Base-by-base conservation (phyloP, 2,888 invertebrate species). In the Notodonta dromedarius region DNA sequence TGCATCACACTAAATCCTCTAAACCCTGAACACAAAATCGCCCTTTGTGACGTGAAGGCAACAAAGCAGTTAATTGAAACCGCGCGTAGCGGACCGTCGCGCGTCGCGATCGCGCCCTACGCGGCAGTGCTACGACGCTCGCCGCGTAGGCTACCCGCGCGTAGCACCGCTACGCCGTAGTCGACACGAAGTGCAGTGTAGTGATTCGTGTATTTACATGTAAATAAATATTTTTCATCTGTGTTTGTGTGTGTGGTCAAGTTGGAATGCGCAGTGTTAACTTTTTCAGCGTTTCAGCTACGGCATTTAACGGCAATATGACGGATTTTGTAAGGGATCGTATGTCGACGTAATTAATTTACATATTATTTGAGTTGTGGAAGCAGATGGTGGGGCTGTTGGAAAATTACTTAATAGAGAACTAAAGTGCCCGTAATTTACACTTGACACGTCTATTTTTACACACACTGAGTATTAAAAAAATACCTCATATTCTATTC, bases 31-130 rank as follows among this genome's bases (percentile, higher is more conserved):
- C 65, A 71, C 76, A 77, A 80, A 87, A 84, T 79, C 79, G 77
- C 67, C 71, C 66, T 76, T 73, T 76, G 74, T 86, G 81, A 83
- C 81, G 83, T 76, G 78, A 80, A 85, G 74, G 87, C 89, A 89
- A 88, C 90, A 91, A 89, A 88, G 86, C 89, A 89, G 88, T 89
- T 91, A 89, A 92, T 91, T 91, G 90, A 88, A 89, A 90, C 82
- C 82, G 80, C 79, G 84, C 77, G 54, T 54, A 35, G 77, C 78
- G 79, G 73, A 70, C 70, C 66, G 69, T 73, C 76, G 75, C 74
- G 81, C 78, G 65, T 69, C 64, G 67, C 64, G 73, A 64, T 69
- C 70, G 76, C 68, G 73, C 80, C 81, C 83, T 78, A 73, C 81
- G 83, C 88, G 90, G 80, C 91, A 93, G 93, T 93, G 87, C 91